Evolutionary conservation across 2,797 vertebrate species (phyloP), one percentile per base, ranked within the genome.

Genomic region (Fistularia tabacaria): DNA sequence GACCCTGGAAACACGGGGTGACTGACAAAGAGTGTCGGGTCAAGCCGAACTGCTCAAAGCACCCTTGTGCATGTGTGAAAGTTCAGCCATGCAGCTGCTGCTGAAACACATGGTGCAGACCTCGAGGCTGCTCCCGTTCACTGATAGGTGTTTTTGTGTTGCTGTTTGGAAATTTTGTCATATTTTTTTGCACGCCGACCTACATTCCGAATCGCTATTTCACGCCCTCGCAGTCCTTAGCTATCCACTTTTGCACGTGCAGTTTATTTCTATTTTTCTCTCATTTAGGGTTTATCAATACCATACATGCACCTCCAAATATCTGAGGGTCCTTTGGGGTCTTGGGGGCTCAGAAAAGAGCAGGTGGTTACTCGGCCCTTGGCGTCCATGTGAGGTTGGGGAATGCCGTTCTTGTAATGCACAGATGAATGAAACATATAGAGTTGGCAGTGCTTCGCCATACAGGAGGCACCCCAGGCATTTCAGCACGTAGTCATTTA

Each of bases 31-130:
- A 63, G 71, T 63, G 55, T 69, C 56, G 38, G 61, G 58, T 57
- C 66, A 60, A 50, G 61, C 61, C 59, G 65, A 61, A 59, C 63
- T 65, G 75, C 79, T 79, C 53, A 47, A 73, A 76, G 74, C 69
- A 45, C 57, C 65, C 59, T 64, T 7, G 49, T 70, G 67, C 58
- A 38, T 73, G 69, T 67, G 66, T 57, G 62, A 64, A 74, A 79
- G 79, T 81, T 79, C 69, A 75, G 69, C 71, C 62, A 42, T 69
- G 69, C 76, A 75, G 70, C 76, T 81, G 77, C 72, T 62, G 73
- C 53, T 53, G 56, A 69, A 63, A 64, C 73, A 66, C 74, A 67
- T 66, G 67, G 38, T 48, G 4, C 52, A 41, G 13, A 64, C 61
- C 44, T 61, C 54, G 39, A 9, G 6, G n/a, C 40, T 52, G n/a